These are phyloP conservation scores for Meriones unguiculatus DNA, from an alignment of 2,113 vertebrate species.

Conservation along the genomic window DNA sequence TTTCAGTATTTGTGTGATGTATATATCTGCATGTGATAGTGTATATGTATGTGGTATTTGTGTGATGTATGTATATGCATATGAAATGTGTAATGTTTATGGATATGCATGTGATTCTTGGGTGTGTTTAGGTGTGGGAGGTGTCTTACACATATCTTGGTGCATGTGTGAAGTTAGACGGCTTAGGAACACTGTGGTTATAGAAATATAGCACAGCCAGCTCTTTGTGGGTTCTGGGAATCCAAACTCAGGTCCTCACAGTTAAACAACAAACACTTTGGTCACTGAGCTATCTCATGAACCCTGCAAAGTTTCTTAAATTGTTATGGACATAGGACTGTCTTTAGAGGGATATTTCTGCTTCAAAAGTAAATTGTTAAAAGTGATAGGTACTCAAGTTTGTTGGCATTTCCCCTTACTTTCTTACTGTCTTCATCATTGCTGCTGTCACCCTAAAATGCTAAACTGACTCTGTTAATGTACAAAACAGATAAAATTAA, in stretches of 20 bases:
- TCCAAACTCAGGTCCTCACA: background rate
- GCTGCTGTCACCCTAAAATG: conserved; percentile 79
- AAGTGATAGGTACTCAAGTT: conserved; percentile 74
- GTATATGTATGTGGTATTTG: background rate
- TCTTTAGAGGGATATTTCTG: conserved; percentile 56
- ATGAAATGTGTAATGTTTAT: background rate
- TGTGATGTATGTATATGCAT: background rate
- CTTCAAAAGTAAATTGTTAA: conserved; percentile 74
- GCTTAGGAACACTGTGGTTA: background rate
- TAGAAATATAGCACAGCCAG: background rate
- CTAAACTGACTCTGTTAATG: conserved; percentile 72
- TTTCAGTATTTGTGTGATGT: background rate
- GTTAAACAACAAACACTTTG: background rate
- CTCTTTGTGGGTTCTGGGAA: background rate
- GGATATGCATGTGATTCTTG: background rate
- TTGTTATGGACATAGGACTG: background rate
- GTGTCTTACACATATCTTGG: background rate
- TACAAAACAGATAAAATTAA: conserved; percentile 81
- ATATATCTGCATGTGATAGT: background rate
- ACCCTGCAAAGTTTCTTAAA: conserved; percentile 28
- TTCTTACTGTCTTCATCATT: conserved; percentile 61
- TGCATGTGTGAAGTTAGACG: background rate
- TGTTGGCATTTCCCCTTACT: conserved; percentile 66
- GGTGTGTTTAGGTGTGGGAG: background rate
- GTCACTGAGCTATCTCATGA: background rate